Conservation (phyloP, 2,888 invertebrate genomes). For the Chelonus formosanus region DNA sequence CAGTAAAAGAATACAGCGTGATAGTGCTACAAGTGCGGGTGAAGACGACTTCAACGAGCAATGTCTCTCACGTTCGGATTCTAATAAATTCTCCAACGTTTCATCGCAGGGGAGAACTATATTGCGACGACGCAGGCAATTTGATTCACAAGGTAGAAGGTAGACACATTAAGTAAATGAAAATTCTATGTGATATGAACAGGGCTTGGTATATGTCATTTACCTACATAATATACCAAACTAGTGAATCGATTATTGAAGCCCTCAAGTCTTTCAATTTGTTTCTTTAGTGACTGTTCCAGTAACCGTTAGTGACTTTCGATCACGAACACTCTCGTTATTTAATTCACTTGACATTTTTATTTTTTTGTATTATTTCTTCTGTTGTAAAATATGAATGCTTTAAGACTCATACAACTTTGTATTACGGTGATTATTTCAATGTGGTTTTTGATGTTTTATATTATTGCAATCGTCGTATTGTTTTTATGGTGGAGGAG, state of each 20-base stretch:
- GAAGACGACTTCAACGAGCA: conserved; percentile 60
- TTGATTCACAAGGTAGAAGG: conserved; percentile 59
- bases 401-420: conserved; percentile 52
- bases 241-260: conserved; percentile 55
- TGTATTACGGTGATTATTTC: conserved; percentile 53
- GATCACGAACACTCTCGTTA: not conserved
- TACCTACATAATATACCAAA: not conserved
- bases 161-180: not conserved
- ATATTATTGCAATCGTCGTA: conserved; percentile 49
- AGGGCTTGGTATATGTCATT: not conserved
- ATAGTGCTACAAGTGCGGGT: conserved; percentile 62
- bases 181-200: not conserved
- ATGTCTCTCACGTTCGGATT: conserved; percentile 46
- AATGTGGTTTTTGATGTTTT: conserved; percentile 58
- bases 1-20: conserved; percentile 58
- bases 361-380: too few relatives aligned
- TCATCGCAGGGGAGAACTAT: conserved; percentile 58
- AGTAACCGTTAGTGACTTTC: not conserved
- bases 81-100: conserved; percentile 47
- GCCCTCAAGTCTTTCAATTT: conserved; percentile 36
- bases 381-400: conserved; percentile 43
- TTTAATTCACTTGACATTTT: not conserved
- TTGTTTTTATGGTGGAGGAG: conserved; percentile 54
- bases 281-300: not conserved
- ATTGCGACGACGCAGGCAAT: conserved; percentile 59